A percentile compares a stretch with the other conserved stretches of the same genome.
Evolutionary conservation across 2,888 invertebrate species (phyloP).

Genomic region (Hirtodrosophila alboralis): DNA sequence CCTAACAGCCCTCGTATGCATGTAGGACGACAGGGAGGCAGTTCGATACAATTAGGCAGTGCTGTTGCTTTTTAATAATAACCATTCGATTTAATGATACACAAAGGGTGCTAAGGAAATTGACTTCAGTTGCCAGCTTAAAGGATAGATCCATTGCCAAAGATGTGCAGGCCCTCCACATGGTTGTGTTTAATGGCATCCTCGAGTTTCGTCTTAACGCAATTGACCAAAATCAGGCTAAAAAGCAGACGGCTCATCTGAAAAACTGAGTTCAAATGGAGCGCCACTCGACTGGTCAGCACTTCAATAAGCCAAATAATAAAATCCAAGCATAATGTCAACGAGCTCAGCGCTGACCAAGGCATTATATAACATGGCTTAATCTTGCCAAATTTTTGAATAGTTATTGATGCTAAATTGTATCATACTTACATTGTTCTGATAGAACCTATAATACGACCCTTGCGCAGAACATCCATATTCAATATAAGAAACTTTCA

Average conservation of each 20-base stretch:
- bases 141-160: constrained; percentile 6
- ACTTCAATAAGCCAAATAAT: constrained; percentile 19
- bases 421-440: constrained; percentile 25
- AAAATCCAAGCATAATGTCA: constrained; percentile 26
- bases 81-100: constrained; percentile 47
- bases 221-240: constrained; percentile 32
- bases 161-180: constrained; percentile 12
- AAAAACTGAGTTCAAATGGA: not conserved
- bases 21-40: not conserved
- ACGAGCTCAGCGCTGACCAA: constrained; percentile 35
- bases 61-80: constrained; percentile 63
- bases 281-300: not conserved
- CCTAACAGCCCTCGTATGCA: no score
- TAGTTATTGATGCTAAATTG: not conserved
- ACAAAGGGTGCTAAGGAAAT: constrained; percentile 26
- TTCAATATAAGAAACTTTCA: constrained; percentile 23
- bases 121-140: not conserved
- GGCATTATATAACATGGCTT: constrained; percentile 34
- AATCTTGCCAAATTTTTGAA: constrained; percentile 14
- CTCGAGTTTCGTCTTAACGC: constrained; percentile 37
- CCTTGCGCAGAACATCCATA: not conserved
- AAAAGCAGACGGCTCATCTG: constrained; percentile 16
- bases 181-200: constrained; percentile 11
- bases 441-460: constrained; percentile 24
- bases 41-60: constrained; percentile 54